phyloP scores from a whole-genome alignment of 2,113 vertebrate genomes.

The Nematolebias whitei region DNA sequence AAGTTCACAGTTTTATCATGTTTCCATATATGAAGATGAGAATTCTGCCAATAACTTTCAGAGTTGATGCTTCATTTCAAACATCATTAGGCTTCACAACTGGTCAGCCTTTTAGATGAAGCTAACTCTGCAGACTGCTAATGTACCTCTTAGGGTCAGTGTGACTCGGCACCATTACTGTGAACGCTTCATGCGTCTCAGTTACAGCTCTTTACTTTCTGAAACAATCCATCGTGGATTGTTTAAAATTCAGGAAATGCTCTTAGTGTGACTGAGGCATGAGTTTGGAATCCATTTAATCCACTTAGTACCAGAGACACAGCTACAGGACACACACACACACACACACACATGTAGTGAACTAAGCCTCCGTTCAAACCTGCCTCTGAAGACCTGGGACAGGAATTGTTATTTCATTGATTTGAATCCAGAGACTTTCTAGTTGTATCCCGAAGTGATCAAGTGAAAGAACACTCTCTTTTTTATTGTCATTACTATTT shows the following conservation, averaged over 20 bases:
- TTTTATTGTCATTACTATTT: too few relatives aligned
- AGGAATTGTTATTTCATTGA: too few relatives aligned
- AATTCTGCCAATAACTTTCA: neutral
- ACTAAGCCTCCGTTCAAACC: too few relatives aligned
- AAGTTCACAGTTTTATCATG: neutral
- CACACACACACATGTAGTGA: too few relatives aligned
- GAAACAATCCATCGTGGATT: slow-evolving; percentile 58
- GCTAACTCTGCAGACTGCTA: slow-evolving; percentile 1
- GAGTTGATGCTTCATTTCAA: neutral
- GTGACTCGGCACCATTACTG: slow-evolving; percentile 20
- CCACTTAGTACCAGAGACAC: slow-evolving; percentile 60
- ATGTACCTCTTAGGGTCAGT: slow-evolving; percentile 18
- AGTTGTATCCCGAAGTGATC: too few relatives aligned
- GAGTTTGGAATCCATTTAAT: slow-evolving; percentile 70
- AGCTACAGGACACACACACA: slow-evolving; percentile 14
- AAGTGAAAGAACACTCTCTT: too few relatives aligned
- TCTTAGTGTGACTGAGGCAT: slow-evolving; percentile 56
- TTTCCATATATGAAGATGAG: slow-evolving; percentile 2
- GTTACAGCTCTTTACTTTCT: slow-evolving; percentile 50
- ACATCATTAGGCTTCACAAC: neutral
- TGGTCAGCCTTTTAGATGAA: slow-evolving; percentile 6
- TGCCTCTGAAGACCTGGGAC: too few relatives aligned
- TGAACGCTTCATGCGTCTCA: slow-evolving; percentile 29
- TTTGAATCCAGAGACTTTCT: too few relatives aligned
- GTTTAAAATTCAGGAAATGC: slow-evolving; percentile 60